Percentiles rank a stretch among this genome's conserved stretches.
Conservation (phyloP, 1,140 invertebrate species). For the Caenorhabditis remanei region DNA sequence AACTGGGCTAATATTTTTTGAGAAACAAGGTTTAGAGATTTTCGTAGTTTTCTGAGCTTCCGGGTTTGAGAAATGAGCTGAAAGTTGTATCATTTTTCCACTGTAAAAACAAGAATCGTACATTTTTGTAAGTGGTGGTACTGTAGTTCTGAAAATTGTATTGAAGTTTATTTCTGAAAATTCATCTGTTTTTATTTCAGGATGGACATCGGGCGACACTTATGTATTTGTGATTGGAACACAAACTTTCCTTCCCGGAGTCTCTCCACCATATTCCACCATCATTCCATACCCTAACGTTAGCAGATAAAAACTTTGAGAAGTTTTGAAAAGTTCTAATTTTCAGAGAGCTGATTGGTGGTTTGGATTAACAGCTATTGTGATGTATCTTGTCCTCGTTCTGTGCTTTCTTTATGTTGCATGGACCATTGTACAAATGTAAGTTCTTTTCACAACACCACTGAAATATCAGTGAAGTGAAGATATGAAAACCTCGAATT, state of each 20-base stretch:
- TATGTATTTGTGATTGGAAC: too few species aligned
- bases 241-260: background rate
- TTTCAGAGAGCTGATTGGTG: slow-evolving; percentile 24
- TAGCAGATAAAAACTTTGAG: background rate
- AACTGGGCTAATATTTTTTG: too few species aligned
- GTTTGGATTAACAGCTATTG: slow-evolving; percentile 23
- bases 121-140: too few species aligned
- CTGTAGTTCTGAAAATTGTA: too few species aligned
- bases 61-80: too few species aligned
- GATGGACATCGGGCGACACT: background rate
- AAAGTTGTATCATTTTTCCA: too few species aligned
- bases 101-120: too few species aligned
- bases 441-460: background rate
- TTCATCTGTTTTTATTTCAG: background rate
- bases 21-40: too few species aligned
- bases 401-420: background rate
- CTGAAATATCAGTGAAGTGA: background rate
- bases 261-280: background rate
- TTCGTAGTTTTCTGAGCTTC: too few species aligned
- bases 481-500: background rate
- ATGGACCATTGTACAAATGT: slow-evolving; percentile 32
- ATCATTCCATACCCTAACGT: slow-evolving; percentile 37
- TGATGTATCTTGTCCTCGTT: slow-evolving; percentile 16
- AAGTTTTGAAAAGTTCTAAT: background rate
- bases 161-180: too few species aligned